Percentiles rank a stretch among this genome's conserved stretches.
Evolutionary conservation across 1,140 invertebrate genomes (phyloP).

Genomic region (Brachystomella parvula): DNA sequence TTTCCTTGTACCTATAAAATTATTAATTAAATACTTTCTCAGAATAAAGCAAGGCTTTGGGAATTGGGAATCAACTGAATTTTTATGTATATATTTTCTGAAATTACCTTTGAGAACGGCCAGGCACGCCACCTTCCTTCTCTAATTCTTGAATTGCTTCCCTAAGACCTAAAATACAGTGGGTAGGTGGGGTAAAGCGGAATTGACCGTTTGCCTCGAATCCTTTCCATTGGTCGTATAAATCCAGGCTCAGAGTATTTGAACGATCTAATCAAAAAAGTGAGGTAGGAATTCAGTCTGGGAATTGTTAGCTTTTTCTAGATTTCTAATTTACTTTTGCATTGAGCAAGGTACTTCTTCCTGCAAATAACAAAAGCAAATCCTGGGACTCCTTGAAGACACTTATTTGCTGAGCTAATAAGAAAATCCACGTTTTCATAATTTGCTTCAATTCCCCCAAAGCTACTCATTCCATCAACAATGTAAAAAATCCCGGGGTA

Average conservation of each 20-base stretch:
- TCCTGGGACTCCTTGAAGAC: constrained; percentile 50
- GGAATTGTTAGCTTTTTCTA: background rate
- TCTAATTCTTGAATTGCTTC: constrained; percentile 45
- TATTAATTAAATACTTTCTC: no score
- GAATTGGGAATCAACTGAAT: background rate
- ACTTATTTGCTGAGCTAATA: constrained; percentile 50
- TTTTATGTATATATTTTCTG: background rate
- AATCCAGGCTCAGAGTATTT: constrained; percentile 43
- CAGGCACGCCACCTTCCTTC: constrained; percentile 44
- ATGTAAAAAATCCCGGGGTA: constrained; percentile 43
- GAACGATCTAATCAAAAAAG: constrained; percentile 17
- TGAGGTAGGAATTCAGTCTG: background rate
- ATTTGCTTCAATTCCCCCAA: constrained; percentile 47
- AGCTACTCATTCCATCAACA: constrained; percentile 52
- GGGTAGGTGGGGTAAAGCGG: constrained; percentile 50
- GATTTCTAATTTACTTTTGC: constrained; percentile 43
- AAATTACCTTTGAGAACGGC: constrained; percentile 43
- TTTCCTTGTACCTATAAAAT: constrained; percentile 44
- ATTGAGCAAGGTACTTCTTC: constrained; percentile 41
- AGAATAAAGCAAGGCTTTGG: background rate
- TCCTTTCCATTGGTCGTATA: constrained; percentile 46
- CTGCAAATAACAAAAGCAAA: constrained; percentile 47
- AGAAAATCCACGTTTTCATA: constrained; percentile 44
- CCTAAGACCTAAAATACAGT: constrained; percentile 47
- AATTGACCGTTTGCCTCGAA: constrained; percentile 47